These are phyloP conservation scores for Drosophila fuyamai DNA, from an alignment of 1,140 invertebrate genomes.

Conservation along the genomic window DNA sequence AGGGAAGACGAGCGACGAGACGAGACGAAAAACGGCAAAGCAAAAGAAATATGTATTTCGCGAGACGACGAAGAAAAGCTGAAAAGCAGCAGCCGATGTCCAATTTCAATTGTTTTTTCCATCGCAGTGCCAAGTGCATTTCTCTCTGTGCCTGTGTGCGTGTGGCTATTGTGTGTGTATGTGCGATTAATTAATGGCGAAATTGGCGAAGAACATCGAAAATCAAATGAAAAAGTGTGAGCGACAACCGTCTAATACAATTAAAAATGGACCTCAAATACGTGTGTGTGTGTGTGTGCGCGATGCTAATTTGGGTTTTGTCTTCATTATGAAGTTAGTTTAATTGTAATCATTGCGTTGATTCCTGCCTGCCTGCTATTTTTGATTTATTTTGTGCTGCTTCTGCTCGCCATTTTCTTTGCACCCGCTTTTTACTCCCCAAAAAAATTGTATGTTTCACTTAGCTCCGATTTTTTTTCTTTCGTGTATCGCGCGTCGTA, in stretches of 20 bases:
- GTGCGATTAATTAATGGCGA: conserved; percentile 68
- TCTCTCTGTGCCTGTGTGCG: conserved; percentile 39
- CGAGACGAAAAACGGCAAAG: conserved; percentile 65
- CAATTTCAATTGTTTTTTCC: conserved; percentile 76
- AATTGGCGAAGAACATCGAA: conserved; percentile 43
- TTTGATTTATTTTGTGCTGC: conserved; percentile 31
- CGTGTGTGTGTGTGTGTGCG: conserved; percentile 24
- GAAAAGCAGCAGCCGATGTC: conserved; percentile 67
- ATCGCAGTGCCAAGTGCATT: conserved; percentile 62
- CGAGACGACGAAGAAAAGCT: conserved; percentile 68
- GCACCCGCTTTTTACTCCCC: conserved; percentile 10
- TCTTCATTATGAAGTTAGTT: conserved; percentile 37
- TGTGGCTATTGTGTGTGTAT: conserved; percentile 31
- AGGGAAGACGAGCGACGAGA: conserved; percentile 71
- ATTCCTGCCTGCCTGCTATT: conserved; percentile 27
- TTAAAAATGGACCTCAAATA: conserved; percentile 67
- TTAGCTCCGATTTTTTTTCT: conserved; percentile 54
- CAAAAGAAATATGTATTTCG: conserved; percentile 84
- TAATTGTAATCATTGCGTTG: conserved; percentile 40
- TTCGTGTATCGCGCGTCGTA: conserved; percentile 64
- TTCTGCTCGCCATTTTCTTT: conserved; percentile 46
- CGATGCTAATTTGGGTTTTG: conserved; percentile 19
- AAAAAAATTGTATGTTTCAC: conserved; percentile 28
- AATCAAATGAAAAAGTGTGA: conserved; percentile 48
- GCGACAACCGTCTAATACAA: conserved; percentile 56